phyloP scores from a whole-genome alignment of 2,113 vertebrate genomes.

The Calidris pygmaea region DNA sequence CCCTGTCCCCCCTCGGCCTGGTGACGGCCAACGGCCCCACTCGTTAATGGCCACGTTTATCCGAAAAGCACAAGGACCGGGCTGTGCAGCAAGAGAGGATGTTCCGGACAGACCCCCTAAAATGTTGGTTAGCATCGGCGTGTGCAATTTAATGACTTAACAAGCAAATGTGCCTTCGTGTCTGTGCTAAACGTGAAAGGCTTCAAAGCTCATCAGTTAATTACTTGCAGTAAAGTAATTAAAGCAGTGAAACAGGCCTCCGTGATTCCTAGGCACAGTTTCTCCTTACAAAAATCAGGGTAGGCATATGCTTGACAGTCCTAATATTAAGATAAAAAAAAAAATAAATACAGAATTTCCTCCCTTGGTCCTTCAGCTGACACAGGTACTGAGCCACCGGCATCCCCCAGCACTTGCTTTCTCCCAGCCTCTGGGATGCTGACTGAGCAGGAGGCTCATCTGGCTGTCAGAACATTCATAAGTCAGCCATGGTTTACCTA shows the following conservation, averaged over 20 bases:
- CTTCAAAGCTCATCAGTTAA: neutral
- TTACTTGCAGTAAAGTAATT: neutral
- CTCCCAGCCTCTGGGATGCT: neutral
- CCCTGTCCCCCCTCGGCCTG: fast-evolving
- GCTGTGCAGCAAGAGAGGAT: too few species aligned
- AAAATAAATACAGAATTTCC: neutral
- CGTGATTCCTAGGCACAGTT: neutral
- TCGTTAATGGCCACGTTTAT: fast-evolving
- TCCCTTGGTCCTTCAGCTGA: neutral
- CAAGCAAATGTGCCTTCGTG: neutral
- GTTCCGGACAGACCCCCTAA: neutral
- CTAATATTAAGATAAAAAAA: neutral
- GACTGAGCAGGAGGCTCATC: neutral
- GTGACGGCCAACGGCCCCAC: neutral
- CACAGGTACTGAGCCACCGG: neutral
- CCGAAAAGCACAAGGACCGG: neutral
- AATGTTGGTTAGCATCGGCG: fast-evolving
- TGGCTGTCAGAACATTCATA: neutral
- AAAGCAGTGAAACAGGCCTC: too few species aligned
- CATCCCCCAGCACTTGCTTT: neutral
- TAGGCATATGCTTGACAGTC: neutral
- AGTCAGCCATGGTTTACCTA: neutral
- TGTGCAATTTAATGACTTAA: neutral
- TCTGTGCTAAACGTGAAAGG: fast-evolving
- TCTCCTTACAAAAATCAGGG: neutral